These are phyloP conservation scores for Trichogramma dendrolimi DNA, from an alignment of 2,888 invertebrate species.

Conservation along the genomic window DNA sequence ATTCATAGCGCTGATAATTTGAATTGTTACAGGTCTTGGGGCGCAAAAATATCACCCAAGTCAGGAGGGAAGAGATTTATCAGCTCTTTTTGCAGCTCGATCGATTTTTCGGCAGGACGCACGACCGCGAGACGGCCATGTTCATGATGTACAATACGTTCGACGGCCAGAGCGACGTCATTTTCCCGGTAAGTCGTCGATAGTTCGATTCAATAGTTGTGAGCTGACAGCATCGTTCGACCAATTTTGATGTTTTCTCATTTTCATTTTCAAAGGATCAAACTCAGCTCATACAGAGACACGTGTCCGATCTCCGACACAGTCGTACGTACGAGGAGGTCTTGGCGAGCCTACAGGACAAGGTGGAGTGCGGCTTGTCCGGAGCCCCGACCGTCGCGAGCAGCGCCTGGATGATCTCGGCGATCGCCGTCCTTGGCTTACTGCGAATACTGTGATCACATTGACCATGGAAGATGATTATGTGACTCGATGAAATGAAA, in stretches of 20 bases:
- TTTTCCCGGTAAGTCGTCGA: conserved; percentile 57
- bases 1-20: background rate
- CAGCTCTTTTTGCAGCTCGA: conserved; percentile 69
- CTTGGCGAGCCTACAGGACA: conserved; percentile 21
- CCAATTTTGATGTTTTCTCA: background rate
- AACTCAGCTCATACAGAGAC: conserved; percentile 30
- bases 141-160: conserved; percentile 69
- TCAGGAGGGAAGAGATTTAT: conserved; percentile 65
- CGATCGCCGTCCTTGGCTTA: no score
- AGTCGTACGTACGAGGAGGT: conserved; percentile 29
- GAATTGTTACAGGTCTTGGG: conserved; percentile 58
- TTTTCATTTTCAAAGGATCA: conserved; percentile 24
- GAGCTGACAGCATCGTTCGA: background rate
- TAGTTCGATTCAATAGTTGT: background rate
- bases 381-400: no score
- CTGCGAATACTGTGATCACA: no score
- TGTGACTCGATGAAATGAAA: no score
- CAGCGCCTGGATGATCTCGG: no score
- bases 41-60: conserved; percentile 55
- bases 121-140: conserved; percentile 56
- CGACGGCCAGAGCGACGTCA: conserved; percentile 61
- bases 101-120: conserved; percentile 65
- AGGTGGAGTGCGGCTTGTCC: conserved; percentile 11
- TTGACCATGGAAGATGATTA: no score
- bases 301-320: conserved; percentile 21